phyloP scores from a whole-genome alignment of 2,113 vertebrate genomes.

The Helogale parvula region DNA sequence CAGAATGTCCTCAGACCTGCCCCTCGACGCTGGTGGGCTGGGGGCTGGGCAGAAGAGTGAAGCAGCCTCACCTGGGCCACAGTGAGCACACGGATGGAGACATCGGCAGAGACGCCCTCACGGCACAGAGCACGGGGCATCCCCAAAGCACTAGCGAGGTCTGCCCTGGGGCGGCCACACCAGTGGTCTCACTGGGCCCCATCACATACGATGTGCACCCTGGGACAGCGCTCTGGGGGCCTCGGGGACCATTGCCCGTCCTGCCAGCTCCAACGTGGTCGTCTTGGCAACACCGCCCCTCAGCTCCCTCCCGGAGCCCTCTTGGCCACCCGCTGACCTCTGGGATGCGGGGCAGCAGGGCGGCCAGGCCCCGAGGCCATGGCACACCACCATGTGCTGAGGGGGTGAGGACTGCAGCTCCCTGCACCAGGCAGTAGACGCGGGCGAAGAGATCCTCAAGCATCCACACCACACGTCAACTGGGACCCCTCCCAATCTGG shows the following conservation, averaged over 20 bases:
- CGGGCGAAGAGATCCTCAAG: rapidly evolving
- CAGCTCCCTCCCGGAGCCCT: background rate
- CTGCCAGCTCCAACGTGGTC: background rate
- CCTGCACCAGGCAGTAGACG: rapidly evolving
- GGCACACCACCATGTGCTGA: rapidly evolving
- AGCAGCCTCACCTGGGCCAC: rapidly evolving
- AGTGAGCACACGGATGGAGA: background rate
- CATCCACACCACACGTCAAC: rapidly evolving
- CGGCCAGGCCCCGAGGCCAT: background rate
- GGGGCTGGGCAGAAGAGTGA: background rate
- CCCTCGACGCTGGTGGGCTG: rapidly evolving
- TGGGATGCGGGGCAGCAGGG: rapidly evolving
- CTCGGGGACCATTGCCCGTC: background rate
- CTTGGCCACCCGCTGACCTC: background rate
- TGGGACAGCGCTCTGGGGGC: background rate
- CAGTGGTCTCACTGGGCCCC: background rate
- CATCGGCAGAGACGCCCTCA: rapidly evolving
- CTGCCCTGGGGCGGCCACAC: background rate
- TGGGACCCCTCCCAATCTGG: rapidly evolving
- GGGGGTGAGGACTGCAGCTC: rapidly evolving
- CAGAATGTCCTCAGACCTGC: background rate
- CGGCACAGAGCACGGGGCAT: background rate
- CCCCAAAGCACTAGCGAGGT: background rate
- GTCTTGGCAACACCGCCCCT: rapidly evolving
- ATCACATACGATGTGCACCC: rapidly evolving